phyloP scores from a whole-genome alignment of 1,140 invertebrate species.

The Ceratitis capitata region DNA sequence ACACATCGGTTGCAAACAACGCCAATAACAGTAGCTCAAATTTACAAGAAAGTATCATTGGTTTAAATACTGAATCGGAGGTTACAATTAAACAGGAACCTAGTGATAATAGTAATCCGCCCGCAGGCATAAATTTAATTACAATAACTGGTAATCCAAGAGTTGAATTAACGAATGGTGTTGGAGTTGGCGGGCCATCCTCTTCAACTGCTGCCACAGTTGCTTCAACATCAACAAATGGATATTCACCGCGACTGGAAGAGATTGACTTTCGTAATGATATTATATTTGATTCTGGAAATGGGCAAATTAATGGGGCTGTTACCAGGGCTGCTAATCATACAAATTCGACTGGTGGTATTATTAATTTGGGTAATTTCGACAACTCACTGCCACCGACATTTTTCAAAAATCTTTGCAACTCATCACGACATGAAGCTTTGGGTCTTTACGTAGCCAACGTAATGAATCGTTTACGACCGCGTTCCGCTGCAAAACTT shows the following conservation, averaged over 20 bases:
- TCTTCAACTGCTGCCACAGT: conserved; percentile 57
- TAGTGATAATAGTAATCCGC: conserved; percentile 47
- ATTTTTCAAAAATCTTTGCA: conserved; percentile 63
- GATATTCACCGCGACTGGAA: conserved; percentile 59
- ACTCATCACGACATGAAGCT: conserved; percentile 59
- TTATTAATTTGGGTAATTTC: conserved; percentile 61
- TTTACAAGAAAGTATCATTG: conserved; percentile 10
- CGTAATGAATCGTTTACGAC: conserved; percentile 60
- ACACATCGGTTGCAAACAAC: neutral
- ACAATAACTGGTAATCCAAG: conserved; percentile 55
- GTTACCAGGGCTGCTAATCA: neutral
- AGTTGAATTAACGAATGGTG: conserved; percentile 40
- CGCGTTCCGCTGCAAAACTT: conserved; percentile 55
- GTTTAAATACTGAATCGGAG: conserved; percentile 46
- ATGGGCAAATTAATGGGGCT: conserved; percentile 40
- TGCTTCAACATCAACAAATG: conserved; percentile 60
- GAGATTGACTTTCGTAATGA: conserved; percentile 61
- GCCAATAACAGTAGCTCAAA: neutral
- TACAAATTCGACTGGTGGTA: conserved; percentile 41
- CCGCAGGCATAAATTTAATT: conserved; percentile 59
- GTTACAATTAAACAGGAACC: conserved; percentile 57
- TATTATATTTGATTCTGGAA: conserved; percentile 55
- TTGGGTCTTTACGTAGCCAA: conserved; percentile 61
- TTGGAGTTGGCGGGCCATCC: conserved; percentile 45
- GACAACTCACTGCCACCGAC: conserved; percentile 61